Evolutionary conservation across 2,888 invertebrate genomes (phyloP).

Genomic region (Aphidoletes aphidimyza): DNA sequence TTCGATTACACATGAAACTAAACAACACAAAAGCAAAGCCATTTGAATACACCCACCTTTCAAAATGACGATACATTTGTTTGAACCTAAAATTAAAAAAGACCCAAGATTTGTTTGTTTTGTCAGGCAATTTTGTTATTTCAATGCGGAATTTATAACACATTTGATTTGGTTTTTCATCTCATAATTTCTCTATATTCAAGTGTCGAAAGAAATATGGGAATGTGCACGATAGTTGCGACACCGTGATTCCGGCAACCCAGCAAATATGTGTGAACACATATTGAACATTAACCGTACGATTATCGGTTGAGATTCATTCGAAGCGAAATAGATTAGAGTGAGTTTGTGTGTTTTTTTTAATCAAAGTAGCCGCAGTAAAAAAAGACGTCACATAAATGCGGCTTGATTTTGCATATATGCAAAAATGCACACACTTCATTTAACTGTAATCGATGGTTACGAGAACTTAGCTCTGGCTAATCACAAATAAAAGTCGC

Average conservation of each 20-base stretch:
- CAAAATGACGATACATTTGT: slow-evolving; percentile 58
- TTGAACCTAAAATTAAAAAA: slow-evolving; percentile 57
- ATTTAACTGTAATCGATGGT: not conserved
- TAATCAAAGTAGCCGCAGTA: not conserved
- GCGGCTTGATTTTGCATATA: not conserved
- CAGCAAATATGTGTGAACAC: not conserved
- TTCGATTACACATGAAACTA: not conserved
- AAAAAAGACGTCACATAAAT: not conserved
- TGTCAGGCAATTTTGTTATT: not conserved
- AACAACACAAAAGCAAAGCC: not conserved
- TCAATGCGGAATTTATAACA: not conserved
- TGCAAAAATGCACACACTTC: not conserved
- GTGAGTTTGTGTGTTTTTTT: too few species aligned
- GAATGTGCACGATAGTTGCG: not conserved
- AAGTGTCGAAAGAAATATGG: not conserved
- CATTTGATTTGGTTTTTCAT: not conserved
- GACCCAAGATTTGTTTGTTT: slow-evolving; percentile 7
- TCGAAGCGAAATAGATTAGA: not conserved
- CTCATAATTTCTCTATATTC: not conserved
- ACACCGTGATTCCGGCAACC: too few species aligned
- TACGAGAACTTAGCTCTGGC: not conserved
- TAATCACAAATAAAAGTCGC: slow-evolving; percentile 34
- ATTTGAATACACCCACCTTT: slow-evolving; percentile 58
- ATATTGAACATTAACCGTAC: not conserved
- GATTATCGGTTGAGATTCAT: not conserved